Conservation (phyloP, 1,140 invertebrate species). For the Muscidifurax raptorellus region DNA sequence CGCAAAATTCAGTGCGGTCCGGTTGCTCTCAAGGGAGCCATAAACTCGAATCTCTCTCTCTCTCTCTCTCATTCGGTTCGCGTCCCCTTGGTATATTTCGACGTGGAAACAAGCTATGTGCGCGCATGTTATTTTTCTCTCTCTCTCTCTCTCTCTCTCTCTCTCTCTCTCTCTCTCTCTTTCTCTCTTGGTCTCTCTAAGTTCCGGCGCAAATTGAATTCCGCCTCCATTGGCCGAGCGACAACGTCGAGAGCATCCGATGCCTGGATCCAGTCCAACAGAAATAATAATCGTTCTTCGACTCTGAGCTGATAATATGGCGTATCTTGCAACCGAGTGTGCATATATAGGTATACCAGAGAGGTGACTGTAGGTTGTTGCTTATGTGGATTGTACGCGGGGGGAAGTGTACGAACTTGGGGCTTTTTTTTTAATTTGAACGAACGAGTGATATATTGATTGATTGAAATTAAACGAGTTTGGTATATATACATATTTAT, state of each 20-base stretch:
- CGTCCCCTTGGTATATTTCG: background rate
- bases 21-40: background rate
- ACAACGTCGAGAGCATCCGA: background rate
- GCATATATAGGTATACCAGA: too few species aligned
- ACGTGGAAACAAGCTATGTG: background rate
- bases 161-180: background rate
- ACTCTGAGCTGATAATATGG: background rate
- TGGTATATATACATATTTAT: too few species aligned
- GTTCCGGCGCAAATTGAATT: slow-evolving; percentile 26
- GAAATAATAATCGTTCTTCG: slow-evolving; percentile 32
- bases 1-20: background rate
- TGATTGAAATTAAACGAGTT: too few species aligned
- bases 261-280: slow-evolving; percentile 7
- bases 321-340: background rate
- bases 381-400: too few species aligned
- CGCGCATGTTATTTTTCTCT: too few species aligned
- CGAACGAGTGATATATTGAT: too few species aligned
- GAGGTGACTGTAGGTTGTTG: too few species aligned
- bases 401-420: too few species aligned
- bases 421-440: too few species aligned
- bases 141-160: too few species aligned
- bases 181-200: background rate
- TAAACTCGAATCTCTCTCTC: background rate
- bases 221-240: background rate
- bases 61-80: background rate